Percentiles rank a stretch among this genome's conserved stretches.
Conservation (phyloP, 2,797 vertebrate genomes). For the Sphaeramia orbicularis region DNA sequence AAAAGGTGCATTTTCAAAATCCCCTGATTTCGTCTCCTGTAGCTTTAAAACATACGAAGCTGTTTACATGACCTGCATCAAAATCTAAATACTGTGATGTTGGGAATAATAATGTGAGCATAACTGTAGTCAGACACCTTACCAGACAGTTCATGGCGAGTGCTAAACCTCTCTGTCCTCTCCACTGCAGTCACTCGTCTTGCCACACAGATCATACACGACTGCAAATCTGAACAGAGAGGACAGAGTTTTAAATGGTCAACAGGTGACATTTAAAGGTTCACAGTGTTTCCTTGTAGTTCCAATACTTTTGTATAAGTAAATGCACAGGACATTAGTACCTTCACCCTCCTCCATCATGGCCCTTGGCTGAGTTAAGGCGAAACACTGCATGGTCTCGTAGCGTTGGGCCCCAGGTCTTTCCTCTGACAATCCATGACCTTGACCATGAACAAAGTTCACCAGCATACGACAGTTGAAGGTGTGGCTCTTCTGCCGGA, state of each 20-base stretch:
- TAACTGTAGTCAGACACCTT: constrained; percentile 50
- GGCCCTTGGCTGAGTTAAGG: constrained; percentile 95
- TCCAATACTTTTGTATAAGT: not conserved
- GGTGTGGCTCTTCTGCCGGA: constrained; percentile 96
- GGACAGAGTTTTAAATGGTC: not conserved
- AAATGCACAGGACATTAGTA: constrained; percentile 59
- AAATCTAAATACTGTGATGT: too few relatives aligned
- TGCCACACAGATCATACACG: constrained; percentile 99
- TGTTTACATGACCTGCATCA: too few relatives aligned
- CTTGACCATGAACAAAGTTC: constrained; percentile 86
- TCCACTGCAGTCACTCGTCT: constrained; percentile 92
- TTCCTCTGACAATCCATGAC: constrained; percentile 88
- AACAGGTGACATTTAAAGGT: not conserved
- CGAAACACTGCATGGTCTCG: constrained; percentile 99
- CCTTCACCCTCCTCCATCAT: constrained; percentile 99
- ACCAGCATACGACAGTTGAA: constrained; percentile 98
- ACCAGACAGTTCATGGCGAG: constrained; percentile 97
- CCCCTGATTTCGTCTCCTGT: too few relatives aligned
- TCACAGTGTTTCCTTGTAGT: not conserved
- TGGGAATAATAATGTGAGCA: too few relatives aligned
- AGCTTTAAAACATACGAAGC: too few relatives aligned
- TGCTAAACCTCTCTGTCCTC: constrained; percentile 94
- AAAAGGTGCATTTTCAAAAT: too few relatives aligned
- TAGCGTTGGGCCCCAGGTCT: constrained; percentile 88
- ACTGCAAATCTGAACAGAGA: constrained; percentile 91